Base-by-base conservation (phyloP, 2,888 invertebrate genomes). In the Pteria penguin region DNA sequence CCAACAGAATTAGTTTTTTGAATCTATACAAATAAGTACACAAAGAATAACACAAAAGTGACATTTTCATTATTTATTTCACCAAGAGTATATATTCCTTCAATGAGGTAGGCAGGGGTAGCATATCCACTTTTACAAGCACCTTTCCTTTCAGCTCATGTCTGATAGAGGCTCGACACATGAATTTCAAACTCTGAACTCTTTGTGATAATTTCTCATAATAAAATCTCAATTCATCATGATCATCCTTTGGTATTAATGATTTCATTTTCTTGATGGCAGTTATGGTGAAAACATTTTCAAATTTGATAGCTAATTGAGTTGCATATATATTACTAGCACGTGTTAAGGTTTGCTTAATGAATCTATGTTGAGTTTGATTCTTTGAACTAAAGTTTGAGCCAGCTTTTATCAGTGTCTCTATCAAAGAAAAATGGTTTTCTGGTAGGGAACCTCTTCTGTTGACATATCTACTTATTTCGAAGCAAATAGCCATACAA, bases 101-200 rank as follows among this genome's bases (percentile, higher is more conserved):
- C 29, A 84, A 69, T 31, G 68, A 68, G n/a, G 62, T 71, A 22
- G 87, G 87, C 29, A 87, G 45, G 0, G 82, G 82, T 5, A 87
- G 71, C 18, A 77, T 61, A 31, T 80, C 79, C 2, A 76, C 80
- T 58, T 79, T 79, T 8, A 75, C 29, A 24, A 86, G 70, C 27
- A 86, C 65, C 63, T 82, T 81, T 1, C 84, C 84, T 5, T 81
- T 79, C 0, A 87, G 73, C 18, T 78, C 67, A 18, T 76, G 81
- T 33, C 87, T 72, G 4, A 87, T 73, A 14, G 72, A 73, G 55
- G 76, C 75, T 18, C 87, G 66, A 71, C 84, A 80, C 8, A 81
- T 65, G 14, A 74, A 62, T 65, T 84, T 84, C 57, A 87, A 71
- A 2, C 84, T 68, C 5, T 72, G 78, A 32, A 75, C 72, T 55